A percentile compares a stretch with the other conserved stretches of the same genome.
phyloP scores from a whole-genome alignment of 2,113 vertebrate genomes.

The Thamnaconus septentrionalis region DNA sequence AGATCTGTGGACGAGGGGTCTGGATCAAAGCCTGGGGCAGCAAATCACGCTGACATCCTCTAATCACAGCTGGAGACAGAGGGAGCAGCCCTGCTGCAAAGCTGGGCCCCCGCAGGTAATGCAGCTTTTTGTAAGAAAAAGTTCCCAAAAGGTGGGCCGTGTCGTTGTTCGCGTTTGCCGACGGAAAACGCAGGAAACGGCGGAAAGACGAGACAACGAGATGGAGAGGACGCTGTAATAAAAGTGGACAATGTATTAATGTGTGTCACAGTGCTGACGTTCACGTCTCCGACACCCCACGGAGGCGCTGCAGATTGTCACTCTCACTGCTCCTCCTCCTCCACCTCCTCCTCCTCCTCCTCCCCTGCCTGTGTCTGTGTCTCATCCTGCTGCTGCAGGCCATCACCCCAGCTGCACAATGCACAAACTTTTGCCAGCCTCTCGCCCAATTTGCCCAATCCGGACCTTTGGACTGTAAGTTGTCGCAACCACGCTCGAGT shows the following conservation, averaged over 20 bases:
- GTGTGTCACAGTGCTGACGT: neutral
- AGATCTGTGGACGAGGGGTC: neutral
- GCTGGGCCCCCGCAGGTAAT: too few relatives aligned
- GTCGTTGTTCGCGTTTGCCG: too few relatives aligned
- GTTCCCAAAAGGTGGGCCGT: neutral
- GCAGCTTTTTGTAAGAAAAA: neutral
- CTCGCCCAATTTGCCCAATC: too few relatives aligned
- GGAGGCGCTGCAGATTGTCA: constrained; percentile 19
- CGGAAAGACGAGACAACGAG: neutral
- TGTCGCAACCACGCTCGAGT: too few relatives aligned
- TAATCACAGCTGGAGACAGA: too few relatives aligned
- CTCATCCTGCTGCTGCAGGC: neutral
- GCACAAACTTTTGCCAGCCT: too few relatives aligned
- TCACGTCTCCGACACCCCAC: constrained; percentile 2
- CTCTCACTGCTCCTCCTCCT: constrained; percentile 9
- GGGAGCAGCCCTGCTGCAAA: neutral
- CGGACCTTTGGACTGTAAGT: too few relatives aligned
- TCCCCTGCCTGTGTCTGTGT: neutral
- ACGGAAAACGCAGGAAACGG: neutral
- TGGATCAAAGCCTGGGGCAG: constrained; percentile 1
- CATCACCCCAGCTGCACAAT: too few relatives aligned
- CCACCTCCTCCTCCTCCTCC: neutral
- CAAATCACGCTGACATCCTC: constrained; percentile 12
- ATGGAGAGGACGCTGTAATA: neutral
- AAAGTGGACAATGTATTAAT: neutral